These are phyloP conservation scores for Euplagia quadripunctaria DNA, from an alignment of 2,888 invertebrate genomes.

Conservation along the genomic window DNA sequence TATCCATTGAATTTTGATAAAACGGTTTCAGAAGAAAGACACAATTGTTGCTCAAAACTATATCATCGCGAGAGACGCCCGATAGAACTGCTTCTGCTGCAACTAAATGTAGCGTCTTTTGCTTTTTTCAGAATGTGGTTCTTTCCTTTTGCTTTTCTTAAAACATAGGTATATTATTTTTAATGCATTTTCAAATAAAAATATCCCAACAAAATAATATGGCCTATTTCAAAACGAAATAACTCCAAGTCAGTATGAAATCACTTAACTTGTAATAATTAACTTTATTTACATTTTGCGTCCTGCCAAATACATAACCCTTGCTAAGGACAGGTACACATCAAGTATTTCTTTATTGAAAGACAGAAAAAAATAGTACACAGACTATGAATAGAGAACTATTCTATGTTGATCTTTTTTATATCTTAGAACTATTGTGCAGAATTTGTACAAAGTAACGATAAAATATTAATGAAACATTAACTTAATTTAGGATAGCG, in stretches of 20 bases:
- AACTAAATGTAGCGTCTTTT: too few species aligned
- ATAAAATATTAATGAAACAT: too few species aligned
- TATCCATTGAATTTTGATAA: too few species aligned
- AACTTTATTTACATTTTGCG: conserved; percentile 80
- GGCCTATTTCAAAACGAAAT: conserved; percentile 50
- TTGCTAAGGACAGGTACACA: conserved; percentile 57
- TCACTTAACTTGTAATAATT: conserved; percentile 82
- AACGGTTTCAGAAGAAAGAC: too few species aligned
- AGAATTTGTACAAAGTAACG: too few species aligned
- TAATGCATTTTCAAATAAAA: conserved; percentile 48
- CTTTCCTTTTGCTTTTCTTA: neutral
- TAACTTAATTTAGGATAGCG: too few species aligned
- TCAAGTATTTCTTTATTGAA: conserved; percentile 15
- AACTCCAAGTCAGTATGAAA: conserved; percentile 70
- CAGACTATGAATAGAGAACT: neutral
- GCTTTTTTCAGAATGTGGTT: neutral
- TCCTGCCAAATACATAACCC: conserved; percentile 62
- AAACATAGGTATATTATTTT: neutral
- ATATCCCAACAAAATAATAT: conserved; percentile 30
- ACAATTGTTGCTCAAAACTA: too few species aligned
- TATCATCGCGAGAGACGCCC: too few species aligned
- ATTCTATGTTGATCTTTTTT: neutral
- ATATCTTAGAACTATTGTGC: neutral
- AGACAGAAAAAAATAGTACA: neutral
- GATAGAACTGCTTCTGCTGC: too few species aligned